Evolutionary conservation across 2,888 invertebrate genomes (phyloP).

Genomic region (Ectemnius continuus): DNA sequence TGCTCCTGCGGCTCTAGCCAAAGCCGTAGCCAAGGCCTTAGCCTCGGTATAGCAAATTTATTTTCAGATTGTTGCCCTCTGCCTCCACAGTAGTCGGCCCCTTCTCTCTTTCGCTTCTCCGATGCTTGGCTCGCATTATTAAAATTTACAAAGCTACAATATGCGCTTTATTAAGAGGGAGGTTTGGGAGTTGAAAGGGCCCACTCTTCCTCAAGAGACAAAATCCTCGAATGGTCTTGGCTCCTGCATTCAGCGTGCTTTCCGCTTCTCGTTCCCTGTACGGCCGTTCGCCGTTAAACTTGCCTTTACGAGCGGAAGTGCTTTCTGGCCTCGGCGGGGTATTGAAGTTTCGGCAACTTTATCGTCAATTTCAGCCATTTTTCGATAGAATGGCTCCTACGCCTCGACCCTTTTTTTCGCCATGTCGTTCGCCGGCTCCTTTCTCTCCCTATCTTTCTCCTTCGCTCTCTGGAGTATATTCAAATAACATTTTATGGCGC

Average conservation of each 20-base stretch:
- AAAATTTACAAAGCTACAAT: constrained; percentile 56
- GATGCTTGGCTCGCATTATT: constrained; percentile 44
- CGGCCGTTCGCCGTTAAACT: constrained; percentile 5
- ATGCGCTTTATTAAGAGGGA: constrained; percentile 52
- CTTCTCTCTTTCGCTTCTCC: not conserved
- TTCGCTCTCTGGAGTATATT: not conserved
- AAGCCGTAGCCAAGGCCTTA: no score
- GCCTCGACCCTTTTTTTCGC: not conserved
- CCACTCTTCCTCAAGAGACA: not conserved
- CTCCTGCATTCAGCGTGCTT: not conserved
- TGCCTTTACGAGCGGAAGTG: constrained; percentile 7
- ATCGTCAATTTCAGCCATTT: constrained; percentile 7
- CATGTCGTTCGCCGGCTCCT: not conserved
- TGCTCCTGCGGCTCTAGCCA: no score
- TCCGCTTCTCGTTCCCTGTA: constrained; percentile 7
- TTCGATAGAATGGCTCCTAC: not conserved
- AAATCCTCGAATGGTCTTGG: constrained; percentile 5
- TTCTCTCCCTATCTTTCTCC: no score
- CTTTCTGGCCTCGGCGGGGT: constrained; percentile 1
- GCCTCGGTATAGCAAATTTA: constrained; percentile 51
- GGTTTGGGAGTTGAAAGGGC: no score
- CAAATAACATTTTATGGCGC: not conserved
- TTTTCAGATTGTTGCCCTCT: constrained; percentile 56
- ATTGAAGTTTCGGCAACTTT: constrained; percentile 8
- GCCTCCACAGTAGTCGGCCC: not conserved